A percentile compares a stretch with the other conserved stretches of the same genome.
Evolutionary conservation across 2,113 vertebrate species (phyloP).

Genomic region (Psittacula cyanocephala): DNA sequence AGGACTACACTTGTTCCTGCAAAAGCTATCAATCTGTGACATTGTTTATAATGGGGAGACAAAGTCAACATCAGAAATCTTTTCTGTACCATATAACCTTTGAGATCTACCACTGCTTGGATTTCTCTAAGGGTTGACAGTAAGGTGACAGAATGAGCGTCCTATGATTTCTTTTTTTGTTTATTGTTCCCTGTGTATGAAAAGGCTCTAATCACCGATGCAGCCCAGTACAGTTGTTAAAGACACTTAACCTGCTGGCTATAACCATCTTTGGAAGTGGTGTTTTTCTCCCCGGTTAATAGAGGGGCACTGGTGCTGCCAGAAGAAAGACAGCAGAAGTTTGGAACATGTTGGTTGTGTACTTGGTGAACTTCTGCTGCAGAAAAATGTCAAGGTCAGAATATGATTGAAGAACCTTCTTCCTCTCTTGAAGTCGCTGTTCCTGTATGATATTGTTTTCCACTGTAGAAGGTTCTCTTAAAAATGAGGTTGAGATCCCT

Average conservation of each 20-base stretch:
- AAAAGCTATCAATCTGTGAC: slow-evolving; percentile 33
- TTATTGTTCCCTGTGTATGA: neutral
- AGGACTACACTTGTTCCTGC: neutral
- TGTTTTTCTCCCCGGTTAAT: neutral
- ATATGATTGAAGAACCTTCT: slow-evolving; percentile 80
- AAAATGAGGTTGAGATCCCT: slow-evolving; percentile 89
- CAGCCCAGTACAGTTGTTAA: neutral
- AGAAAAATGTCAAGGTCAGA: slow-evolving; percentile 80
- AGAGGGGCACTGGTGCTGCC: neutral
- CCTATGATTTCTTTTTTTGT: neutral
- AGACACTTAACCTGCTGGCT: neutral
- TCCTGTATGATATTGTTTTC: slow-evolving; percentile 84
- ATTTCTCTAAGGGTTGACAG: neutral
- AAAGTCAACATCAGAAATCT: slow-evolving; percentile 38
- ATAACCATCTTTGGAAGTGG: neutral
- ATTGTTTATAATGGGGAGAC: neutral
- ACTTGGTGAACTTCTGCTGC: slow-evolving; percentile 64
- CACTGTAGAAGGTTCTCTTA: slow-evolving; percentile 82
- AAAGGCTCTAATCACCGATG: neutral
- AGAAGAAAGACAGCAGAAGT: slow-evolving; percentile 33
- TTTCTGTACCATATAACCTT: neutral
- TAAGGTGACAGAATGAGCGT: neutral
- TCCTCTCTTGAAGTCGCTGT: slow-evolving; percentile 71
- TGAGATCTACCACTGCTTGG: neutral
- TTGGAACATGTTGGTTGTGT: slow-evolving; percentile 31